Evolutionary conservation across 2,888 invertebrate species (phyloP).

Genomic region (Scaptomyza polygonia): DNA sequence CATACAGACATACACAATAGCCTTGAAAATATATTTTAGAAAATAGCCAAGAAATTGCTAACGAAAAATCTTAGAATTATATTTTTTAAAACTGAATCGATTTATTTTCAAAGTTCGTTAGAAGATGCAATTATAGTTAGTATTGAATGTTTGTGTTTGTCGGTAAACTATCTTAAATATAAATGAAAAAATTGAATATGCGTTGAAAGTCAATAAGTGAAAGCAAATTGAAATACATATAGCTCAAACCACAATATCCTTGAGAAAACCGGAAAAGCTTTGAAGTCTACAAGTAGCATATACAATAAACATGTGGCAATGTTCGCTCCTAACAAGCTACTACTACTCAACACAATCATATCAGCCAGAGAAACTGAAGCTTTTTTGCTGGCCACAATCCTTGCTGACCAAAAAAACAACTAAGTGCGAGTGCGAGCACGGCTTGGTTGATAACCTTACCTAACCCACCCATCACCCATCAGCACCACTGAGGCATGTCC

Average conservation of each 20-base stretch:
- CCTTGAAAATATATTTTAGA: not conserved
- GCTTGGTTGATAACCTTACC: no score
- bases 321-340: conserved; percentile 3
- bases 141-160: no score
- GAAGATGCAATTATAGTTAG: no score
- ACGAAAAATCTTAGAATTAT: not conserved
- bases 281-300: not conserved
- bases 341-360: conserved; percentile 1
- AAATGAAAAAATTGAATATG: no score
- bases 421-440: not conserved
- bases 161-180: no score
- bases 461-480: no score
- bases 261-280: not conserved
- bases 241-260: no score
- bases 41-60: not conserved
- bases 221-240: no score
- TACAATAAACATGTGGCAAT: conserved; percentile 1
- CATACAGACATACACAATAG: not conserved
- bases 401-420: conserved; percentile 2
- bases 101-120: not conserved
- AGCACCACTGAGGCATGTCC: not conserved
- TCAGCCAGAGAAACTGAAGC: not conserved
- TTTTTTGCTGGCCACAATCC: conserved; percentile 11
- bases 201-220: no score
- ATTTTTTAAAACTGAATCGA: not conserved